These are phyloP conservation scores for Palythoa grandis DNA, from an alignment of 92 coral and sea anemone genomes.

Conservation along the genomic window DNA sequence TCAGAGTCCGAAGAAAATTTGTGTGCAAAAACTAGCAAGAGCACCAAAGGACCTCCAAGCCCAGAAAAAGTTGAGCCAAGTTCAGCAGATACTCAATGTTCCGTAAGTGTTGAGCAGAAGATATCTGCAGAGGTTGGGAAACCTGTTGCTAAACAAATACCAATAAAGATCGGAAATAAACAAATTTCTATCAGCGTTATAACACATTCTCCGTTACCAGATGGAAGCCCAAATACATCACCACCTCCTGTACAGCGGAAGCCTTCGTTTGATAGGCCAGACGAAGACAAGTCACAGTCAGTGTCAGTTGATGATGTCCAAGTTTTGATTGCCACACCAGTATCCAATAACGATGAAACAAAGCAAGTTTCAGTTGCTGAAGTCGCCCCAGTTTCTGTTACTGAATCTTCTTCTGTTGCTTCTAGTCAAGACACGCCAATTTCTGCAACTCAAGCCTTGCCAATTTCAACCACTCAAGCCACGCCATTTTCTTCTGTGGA, in stretches of 20 bases:
- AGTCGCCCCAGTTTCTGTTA: neutral
- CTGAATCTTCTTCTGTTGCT: neutral
- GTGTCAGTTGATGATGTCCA: neutral
- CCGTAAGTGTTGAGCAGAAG: neutral
- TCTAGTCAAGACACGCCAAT: neutral
- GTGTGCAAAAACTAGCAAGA: constrained; percentile 48
- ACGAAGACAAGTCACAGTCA: constrained; percentile 9
- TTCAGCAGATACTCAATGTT: neutral
- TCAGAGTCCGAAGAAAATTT: constrained; percentile 80
- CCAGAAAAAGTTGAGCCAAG: neutral
- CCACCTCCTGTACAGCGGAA: neutral
- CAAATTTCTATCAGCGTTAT: constrained; percentile 41
- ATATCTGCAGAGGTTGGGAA: neutral
- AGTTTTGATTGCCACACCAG: constrained; percentile 22
- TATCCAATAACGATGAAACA: neutral
- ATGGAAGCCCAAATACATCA: neutral
- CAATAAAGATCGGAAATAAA: constrained; percentile 30
- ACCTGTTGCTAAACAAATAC: constrained; percentile 36
- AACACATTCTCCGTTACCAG: constrained; percentile 16
- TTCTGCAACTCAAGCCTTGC: neutral
- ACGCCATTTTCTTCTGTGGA: neutral
- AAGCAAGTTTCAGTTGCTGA: neutral
- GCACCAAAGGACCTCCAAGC: constrained; percentile 21
- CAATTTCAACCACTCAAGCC: constrained; percentile 3
- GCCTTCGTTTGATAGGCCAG: constrained; percentile 7